These are phyloP conservation scores for Proisotoma minuta DNA, from an alignment of 2,888 invertebrate species.

Conservation along the genomic window DNA sequence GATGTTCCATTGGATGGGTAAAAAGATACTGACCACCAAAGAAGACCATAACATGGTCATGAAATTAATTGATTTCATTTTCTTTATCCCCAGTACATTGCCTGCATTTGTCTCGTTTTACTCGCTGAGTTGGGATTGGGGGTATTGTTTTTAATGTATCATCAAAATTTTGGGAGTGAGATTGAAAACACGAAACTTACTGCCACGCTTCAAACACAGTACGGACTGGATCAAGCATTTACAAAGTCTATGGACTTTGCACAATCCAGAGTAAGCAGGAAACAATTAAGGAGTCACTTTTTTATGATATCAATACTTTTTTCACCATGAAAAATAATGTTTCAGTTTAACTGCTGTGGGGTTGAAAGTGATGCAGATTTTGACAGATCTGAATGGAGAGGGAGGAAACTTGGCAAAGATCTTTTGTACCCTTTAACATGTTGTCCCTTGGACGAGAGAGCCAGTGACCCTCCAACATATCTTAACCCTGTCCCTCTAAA, in stretches of 20 bases:
- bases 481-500: constrained; percentile 46
- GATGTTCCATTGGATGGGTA: constrained; percentile 47
- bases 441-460: constrained; percentile 41
- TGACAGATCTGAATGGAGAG: constrained; percentile 45
- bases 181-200: constrained; percentile 41
- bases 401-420: constrained; percentile 35
- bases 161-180: constrained; percentile 41
- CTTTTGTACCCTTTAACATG: constrained; percentile 42
- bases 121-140: constrained; percentile 44
- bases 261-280: constrained; percentile 38
- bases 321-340: not conserved
- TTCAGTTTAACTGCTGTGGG: constrained; percentile 47
- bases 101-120: constrained; percentile 40
- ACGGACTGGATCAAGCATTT: constrained; percentile 43
- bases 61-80: not conserved
- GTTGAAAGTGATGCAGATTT: constrained; percentile 43
- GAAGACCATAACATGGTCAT: too few relatives aligned
- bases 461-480: constrained; percentile 41
- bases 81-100: constrained; percentile 39
- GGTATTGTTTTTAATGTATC: constrained; percentile 44
- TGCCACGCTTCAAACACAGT: constrained; percentile 38
- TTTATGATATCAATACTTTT: constrained; percentile 5
- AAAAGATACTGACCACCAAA: not conserved
- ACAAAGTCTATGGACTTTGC: constrained; percentile 46
- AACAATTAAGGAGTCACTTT: not conserved